phyloP scores from a whole-genome alignment of 2,113 vertebrate genomes.

The Scalopus aquaticus region DNA sequence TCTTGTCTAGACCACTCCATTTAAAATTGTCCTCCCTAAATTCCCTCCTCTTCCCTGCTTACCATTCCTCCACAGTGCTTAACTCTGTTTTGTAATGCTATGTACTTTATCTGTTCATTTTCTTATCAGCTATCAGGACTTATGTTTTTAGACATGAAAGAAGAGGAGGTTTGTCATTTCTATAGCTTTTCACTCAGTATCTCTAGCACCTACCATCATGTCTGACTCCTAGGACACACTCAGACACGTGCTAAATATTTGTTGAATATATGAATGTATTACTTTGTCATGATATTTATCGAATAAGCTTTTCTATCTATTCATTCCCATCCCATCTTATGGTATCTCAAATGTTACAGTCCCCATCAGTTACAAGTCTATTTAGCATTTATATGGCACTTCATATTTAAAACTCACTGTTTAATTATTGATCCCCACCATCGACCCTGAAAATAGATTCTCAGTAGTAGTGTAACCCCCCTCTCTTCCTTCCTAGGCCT shows the following conservation, averaged over 20 bases:
- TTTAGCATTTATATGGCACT: conserved; percentile 72
- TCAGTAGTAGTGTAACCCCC: background rate
- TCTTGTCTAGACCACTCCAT: background rate
- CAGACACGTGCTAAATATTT: conserved; percentile 55
- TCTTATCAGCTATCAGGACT: background rate
- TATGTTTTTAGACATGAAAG: background rate
- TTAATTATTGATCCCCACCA: conserved; percentile 69
- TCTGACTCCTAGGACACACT: conserved; percentile 14
- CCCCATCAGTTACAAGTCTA: conserved; percentile 60
- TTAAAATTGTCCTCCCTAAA: background rate
- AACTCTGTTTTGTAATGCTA: background rate
- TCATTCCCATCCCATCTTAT: background rate
- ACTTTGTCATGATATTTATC: conserved; percentile 47
- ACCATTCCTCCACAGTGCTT: background rate
- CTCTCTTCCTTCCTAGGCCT: background rate
- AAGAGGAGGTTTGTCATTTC: background rate
- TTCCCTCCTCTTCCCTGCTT: background rate
- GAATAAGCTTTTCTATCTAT: conserved; percentile 38
- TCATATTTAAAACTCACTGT: conserved; percentile 69
- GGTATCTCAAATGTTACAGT: conserved; percentile 5
- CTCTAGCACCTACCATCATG: background rate
- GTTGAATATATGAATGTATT: conserved; percentile 47
- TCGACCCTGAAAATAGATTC: conserved; percentile 58
- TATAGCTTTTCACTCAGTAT: background rate
- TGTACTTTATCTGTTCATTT: background rate